Evolutionary conservation across 2,888 invertebrate genomes (phyloP), one percentile per base, ranked within the genome.

Genomic region (Nematopogon swammerdamellus): DNA sequence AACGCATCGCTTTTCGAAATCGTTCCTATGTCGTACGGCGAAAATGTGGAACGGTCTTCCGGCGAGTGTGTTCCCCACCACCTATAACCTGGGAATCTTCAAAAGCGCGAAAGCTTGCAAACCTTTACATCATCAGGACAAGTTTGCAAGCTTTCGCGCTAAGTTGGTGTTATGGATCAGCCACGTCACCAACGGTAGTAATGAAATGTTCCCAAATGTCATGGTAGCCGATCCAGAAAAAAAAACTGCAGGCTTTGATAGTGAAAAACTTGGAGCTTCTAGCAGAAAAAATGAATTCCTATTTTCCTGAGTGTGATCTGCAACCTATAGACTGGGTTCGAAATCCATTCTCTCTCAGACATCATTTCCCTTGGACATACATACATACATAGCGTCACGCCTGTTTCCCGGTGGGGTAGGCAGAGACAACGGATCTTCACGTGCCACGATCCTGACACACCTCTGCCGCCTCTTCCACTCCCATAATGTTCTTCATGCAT

Each of bases 121-220:
- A 53, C 50, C 50, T 54, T 54, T 29, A 56, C 52, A 47, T 55
- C 53, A 16, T 50, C 44, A n/a, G 25, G 25, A 25, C 25, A 25
- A 25, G 25, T 6, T 25, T 25, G 5, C 4, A 25, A 25, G 45
- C 19, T 20, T 45, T 42, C 8, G 36, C 19, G 45, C 45, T 45
- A 45, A 8, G 18, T 36, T 36, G 16, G 14, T 43, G 16, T 11
- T 16, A 25, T 17, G 25, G 45, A 56, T 52, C 49, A 55, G 54
- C 49, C 52, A 49, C 50, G 50, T 51, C 49, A 53, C 51, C 48
- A 53, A 54, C 52, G 51, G 49, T 53, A 55, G 49, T 52, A 55
- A 55, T 55, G 52, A 52, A 54, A 56, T 52, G 50, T 55, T 56
- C 51, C 53, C 52, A 47, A 55, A 55, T 55, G 52, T 46, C 50